Evolutionary conservation across 1,140 invertebrate species (phyloP).

Genomic region (Sycophaga agraensis): DNA sequence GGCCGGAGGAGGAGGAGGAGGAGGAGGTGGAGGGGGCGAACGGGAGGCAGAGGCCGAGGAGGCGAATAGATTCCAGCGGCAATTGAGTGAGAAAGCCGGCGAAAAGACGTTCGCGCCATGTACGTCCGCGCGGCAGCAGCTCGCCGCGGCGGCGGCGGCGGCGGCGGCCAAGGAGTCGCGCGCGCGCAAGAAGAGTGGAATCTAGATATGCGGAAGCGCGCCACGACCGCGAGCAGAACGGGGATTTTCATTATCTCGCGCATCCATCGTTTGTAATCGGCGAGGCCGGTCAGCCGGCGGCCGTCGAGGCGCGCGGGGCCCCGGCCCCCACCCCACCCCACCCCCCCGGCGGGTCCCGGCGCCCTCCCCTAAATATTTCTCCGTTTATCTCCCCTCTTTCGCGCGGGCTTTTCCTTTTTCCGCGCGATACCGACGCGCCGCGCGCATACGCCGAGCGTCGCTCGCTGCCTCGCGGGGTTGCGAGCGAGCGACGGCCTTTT

Average conservation of each 20-base stretch:
- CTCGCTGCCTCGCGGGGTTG: too few species aligned
- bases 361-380: conserved; percentile 20
- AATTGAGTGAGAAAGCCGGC: conserved; percentile 21
- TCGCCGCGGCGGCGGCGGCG: neutral
- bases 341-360: neutral
- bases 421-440: too few species aligned
- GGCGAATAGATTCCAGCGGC: conserved; percentile 16
- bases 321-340: conserved; percentile 15
- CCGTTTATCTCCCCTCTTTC: conserved; percentile 13
- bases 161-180: neutral
- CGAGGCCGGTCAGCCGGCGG: too few species aligned
- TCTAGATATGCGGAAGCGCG: conserved; percentile 38
- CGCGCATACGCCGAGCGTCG: too few species aligned
- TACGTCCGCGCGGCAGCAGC: conserved; percentile 8
- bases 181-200: conserved; percentile 5
- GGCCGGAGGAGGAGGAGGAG: neutral
- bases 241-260: conserved; percentile 48
- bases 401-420: neutral
- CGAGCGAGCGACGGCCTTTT: too few species aligned
- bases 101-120: conserved; percentile 19
- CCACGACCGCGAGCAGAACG: conserved; percentile 30
- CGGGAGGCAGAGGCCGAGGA: neutral
- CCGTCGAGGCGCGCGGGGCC: conserved; percentile 39
- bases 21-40: neutral
- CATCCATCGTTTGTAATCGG: conserved; percentile 48